These are phyloP conservation scores for Lanius collurio DNA, from an alignment of 2,113 vertebrate species.

Conservation along the genomic window DNA sequence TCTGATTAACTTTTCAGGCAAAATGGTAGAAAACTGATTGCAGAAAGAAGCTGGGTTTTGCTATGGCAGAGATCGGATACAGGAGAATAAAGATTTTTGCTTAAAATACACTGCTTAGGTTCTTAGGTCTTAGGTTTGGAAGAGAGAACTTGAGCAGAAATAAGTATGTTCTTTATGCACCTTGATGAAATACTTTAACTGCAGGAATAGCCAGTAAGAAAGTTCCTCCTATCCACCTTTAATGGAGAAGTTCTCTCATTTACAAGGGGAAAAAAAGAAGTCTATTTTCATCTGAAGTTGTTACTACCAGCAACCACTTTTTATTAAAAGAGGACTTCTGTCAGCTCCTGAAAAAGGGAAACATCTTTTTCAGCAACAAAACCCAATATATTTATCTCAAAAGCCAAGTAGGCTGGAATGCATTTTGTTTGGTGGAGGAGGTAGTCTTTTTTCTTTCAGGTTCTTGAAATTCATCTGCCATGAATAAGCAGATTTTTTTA, in stretches of 20 bases:
- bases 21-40: not conserved
- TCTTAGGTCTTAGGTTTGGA: not conserved
- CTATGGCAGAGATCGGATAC: not conserved
- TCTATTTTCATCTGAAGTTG: conserved; percentile 12
- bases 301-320: conserved; percentile 17
- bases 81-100: not conserved
- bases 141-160: not conserved
- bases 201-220: not conserved
- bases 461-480: conserved; percentile 27
- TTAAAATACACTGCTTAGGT: not conserved
- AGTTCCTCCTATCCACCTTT: not conserved
- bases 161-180: not conserved
- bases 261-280: not conserved
- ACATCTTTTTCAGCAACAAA: conserved; percentile 40
- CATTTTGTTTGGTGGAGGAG: conserved; percentile 17
- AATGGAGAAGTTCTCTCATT: not conserved
- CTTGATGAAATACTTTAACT: not conserved
- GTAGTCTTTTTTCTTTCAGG: conserved; percentile 10
- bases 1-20: not conserved
- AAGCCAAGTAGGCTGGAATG: conserved; percentile 20
- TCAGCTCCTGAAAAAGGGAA: conserved; percentile 36
- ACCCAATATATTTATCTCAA: conserved; percentile 5
- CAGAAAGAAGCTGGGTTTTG: not conserved
- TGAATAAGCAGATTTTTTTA: conserved; percentile 8
- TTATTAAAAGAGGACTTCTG: conserved; percentile 23